Evolutionary conservation across 2,888 invertebrate species (phyloP), one percentile per base, ranked within the genome.

Genomic region (Lepidonotus clava): DNA sequence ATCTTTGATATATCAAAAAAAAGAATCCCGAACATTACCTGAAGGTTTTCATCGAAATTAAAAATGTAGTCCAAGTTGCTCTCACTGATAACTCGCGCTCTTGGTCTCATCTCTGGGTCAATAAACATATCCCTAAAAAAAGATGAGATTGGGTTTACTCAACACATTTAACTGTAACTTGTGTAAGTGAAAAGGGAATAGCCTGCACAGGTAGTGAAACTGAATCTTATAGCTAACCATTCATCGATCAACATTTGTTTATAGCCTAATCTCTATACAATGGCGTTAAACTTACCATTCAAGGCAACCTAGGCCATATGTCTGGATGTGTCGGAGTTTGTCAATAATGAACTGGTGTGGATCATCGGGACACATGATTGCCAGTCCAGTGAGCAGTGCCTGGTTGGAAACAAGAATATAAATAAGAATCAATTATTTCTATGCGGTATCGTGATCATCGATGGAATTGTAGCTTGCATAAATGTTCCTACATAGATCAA

Each of bases 371-470:
- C 93, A 93, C 92, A 94, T 93, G 56, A 94, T 91, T 4, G 93
- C 92, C n/a, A 94, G 89, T 0, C 93, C 94, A 36, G 92, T 92
- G 61, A 94, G 89, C 41, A 94, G 87, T n/a, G 94, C 93, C 94
- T 94, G 90, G 6, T 91, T 90, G 32, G n/a, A 86, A 87, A 56
- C 11, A 66, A 46, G 0, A 40, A 38, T 21, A 8, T 28, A 1
- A 21, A 14, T 18, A 56, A 32, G 36, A 56, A 76, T 21, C 14
- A 28, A 28, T 11, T 11, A 67, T n/a, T 21, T 18, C 18, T 11
- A 67, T n/a, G n/a, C n/a, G n/a, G n/a, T n/a, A n/a, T n/a, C n/a
- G n/a, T n/a, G n/a, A n/a, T n/a, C n/a, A n/a, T n/a, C n/a, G n/a
- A n/a, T n/a, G n/a, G n/a, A n/a, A n/a, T n/a, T n/a, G n/a, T n/a